Evolutionary conservation across 2,113 vertebrate genomes (phyloP).

Genomic region (Apodemus speciosus): DNA sequence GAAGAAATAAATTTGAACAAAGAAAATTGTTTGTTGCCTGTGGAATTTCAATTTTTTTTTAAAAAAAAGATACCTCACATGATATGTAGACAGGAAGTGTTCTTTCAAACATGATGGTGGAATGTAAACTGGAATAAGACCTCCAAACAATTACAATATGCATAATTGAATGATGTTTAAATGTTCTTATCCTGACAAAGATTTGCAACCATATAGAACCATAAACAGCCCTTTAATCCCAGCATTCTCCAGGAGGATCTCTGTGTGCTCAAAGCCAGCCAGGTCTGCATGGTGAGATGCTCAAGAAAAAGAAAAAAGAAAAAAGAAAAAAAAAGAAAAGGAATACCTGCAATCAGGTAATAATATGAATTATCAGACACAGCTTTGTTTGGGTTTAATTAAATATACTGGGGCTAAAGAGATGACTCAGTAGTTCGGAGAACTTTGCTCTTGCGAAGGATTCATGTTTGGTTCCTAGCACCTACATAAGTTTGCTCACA

Average conservation of each 20-base stretch:
- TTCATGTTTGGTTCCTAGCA: not conserved
- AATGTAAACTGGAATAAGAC: conserved; percentile 27
- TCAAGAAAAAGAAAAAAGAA: not conserved
- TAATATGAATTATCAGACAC: conserved; percentile 41
- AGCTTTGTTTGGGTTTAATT: not conserved
- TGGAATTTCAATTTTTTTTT: conserved; percentile 34
- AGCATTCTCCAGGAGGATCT: not conserved
- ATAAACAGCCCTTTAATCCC: not conserved
- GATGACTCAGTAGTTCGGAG: not conserved
- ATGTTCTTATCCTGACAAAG: conserved; percentile 40
- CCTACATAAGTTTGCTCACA: not conserved
- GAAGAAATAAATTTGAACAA: conserved; percentile 35
- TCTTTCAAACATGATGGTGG: not conserved
- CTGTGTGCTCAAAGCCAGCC: not conserved
- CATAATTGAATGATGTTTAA: conserved; percentile 37
- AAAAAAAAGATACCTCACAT: not conserved
- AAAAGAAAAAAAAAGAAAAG: not conserved
- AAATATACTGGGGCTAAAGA: not conserved
- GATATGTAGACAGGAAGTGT: not conserved
- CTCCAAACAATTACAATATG: conserved; percentile 45
- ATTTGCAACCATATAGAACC: not conserved
- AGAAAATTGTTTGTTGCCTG: conserved; percentile 11
- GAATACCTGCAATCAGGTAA: conserved; percentile 13
- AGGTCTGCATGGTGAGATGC: not conserved
- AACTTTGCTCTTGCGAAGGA: not conserved